A percentile compares a stretch with the other conserved stretches of the same genome.
phyloP scores from a whole-genome alignment of 2,113 vertebrate species.

The Saguinus midas region DNA sequence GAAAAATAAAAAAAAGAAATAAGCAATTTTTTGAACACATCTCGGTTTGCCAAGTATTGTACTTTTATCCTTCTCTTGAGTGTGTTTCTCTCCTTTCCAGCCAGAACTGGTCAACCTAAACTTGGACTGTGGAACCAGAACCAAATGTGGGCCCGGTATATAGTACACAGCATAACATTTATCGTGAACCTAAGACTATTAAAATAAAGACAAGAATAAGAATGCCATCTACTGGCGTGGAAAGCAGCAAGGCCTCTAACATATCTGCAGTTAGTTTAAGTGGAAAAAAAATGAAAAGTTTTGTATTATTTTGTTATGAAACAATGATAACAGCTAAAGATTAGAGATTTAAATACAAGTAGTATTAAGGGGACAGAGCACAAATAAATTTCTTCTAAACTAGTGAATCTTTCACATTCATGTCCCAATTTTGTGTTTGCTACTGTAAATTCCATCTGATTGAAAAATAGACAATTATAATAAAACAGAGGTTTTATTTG shows the following conservation, averaged over 20 bases:
- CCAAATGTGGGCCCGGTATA: background rate
- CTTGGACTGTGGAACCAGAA: background rate
- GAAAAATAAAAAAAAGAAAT: background rate
- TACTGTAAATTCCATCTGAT: background rate
- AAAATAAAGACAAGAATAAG: conserved; percentile 78
- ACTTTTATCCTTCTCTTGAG: background rate
- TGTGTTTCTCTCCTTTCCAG: background rate
- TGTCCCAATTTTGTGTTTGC: background rate
- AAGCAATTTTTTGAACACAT: background rate
- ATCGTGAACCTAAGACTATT: conserved; percentile 22
- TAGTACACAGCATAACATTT: background rate
- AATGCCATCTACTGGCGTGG: conserved; percentile 79
- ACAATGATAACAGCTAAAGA: background rate
- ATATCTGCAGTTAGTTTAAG: background rate
- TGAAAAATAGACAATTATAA: background rate
- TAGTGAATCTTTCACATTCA: background rate
- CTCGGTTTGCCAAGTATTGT: background rate
- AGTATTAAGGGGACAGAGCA: background rate
- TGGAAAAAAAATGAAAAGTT: background rate
- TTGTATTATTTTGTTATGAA: background rate
- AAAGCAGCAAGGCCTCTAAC: conserved; percentile 27
- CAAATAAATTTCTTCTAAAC: conserved; percentile 8
- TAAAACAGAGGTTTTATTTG: background rate
- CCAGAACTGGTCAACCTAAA: background rate
- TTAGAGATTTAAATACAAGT: background rate